A percentile compares a stretch with the other conserved stretches of the same genome.
phyloP scores from a whole-genome alignment of 1,140 invertebrate species.

The Brachionus rotundiformis region DNA sequence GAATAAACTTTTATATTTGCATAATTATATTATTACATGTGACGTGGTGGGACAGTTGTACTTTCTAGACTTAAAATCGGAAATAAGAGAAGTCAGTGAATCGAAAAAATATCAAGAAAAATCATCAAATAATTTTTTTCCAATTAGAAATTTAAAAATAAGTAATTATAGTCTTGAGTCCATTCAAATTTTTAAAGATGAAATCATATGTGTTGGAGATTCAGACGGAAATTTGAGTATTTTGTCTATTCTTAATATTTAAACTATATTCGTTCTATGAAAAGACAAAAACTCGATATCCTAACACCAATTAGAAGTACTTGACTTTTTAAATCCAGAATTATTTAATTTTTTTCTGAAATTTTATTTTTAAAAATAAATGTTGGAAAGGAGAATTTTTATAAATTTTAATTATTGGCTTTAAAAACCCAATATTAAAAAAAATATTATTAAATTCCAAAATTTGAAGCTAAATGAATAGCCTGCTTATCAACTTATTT shows the following conservation, averaged over 20 bases:
- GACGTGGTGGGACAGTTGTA: not conserved
- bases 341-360: too few relatives aligned
- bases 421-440: too few relatives aligned
- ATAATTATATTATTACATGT: not conserved
- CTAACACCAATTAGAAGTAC: too few relatives aligned
- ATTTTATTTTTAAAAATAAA: too few relatives aligned
- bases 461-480: too few relatives aligned
- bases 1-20: not conserved
- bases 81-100: not conserved
- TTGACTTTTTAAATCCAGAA: not conserved
- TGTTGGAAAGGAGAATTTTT: too few relatives aligned
- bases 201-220: constrained; percentile 28
- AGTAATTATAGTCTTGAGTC: not conserved
- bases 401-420: too few relatives aligned
- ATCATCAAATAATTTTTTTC: not conserved
- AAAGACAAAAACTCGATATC: not conserved
- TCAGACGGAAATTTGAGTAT: constrained; percentile 11
- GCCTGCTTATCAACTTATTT: too few relatives aligned
- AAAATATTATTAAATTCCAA: too few relatives aligned
- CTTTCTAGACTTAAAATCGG: constrained; percentile 8
- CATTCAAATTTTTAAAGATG: not conserved
- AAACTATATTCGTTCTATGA: not conserved
- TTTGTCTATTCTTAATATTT: not conserved
- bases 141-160: not conserved
- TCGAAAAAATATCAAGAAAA: not conserved